These are phyloP conservation scores for Dufourea novaeangliae DNA, from an alignment of 1,140 invertebrate genomes.

Conservation along the genomic window DNA sequence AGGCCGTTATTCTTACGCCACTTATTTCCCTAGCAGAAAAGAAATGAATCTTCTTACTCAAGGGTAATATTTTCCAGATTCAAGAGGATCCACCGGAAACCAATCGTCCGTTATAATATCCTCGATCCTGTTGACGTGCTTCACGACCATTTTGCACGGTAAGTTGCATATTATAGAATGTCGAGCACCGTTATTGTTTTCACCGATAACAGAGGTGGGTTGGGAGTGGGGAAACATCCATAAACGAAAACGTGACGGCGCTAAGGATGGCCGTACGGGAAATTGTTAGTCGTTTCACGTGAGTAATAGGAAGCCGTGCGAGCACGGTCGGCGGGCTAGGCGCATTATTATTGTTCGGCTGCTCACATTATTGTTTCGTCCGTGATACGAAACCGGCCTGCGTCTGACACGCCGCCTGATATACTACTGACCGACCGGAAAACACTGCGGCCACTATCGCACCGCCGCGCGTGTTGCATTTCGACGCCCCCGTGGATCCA, in stretches of 20 bases:
- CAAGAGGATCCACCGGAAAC: too few species aligned
- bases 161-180: not conserved
- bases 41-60: too few species aligned
- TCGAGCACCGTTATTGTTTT: not conserved
- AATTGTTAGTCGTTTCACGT: not conserved
- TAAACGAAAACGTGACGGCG: not conserved
- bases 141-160: too few species aligned
- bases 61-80: too few species aligned
- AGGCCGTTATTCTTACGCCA: too few species aligned
- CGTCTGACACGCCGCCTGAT: conserved; percentile 26
- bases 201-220: not conserved
- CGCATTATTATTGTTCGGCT: conserved; percentile 17
- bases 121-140: too few species aligned
- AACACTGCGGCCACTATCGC: not conserved
- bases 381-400: not conserved
- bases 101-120: too few species aligned
- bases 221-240: not conserved
- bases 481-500: not conserved
- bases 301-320: conserved; percentile 3
- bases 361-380: conserved; percentile 10
- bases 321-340: not conserved
- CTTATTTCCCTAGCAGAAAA: too few species aligned
- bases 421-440: conserved; percentile 34
- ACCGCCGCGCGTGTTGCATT: not conserved
- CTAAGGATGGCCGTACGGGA: too few species aligned